Evolutionary conservation across 2,888 invertebrate genomes (phyloP), one percentile per base, ranked within the genome.

Genomic region (Graphium colonna): DNA sequence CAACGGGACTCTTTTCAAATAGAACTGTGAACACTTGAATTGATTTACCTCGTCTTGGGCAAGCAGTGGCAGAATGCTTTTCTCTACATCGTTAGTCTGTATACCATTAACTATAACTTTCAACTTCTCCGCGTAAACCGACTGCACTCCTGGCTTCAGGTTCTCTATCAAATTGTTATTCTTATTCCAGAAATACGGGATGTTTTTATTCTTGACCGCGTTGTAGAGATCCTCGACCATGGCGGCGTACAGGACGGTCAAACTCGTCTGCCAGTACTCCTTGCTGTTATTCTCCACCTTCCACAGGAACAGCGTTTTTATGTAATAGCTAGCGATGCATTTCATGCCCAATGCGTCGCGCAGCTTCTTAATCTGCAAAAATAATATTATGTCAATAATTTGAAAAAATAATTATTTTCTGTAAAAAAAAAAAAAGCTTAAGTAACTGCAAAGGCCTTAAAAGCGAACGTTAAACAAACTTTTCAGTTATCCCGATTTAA

Each of bases 241-340:
- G 1, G 65, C 65, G 0, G 62, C 65, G 60, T 82, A 84, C 0
- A 77, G 69, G 1, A 72, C 52, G 52, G 79, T 79, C 1, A 79
- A 38, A 52, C 74, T 82, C 41, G 68, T 76, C 57, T 77, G 69
- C 87, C 86, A 87, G 60, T 72, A 85, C 10, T 67, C 71, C 42
- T 78, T 77, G 52, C 77, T 69, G 7, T 74, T 67, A n/a, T 63
- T 5, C 16, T 75, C 63, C 1, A 81, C 68, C 68, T 85, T 82
- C 78, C 90, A 87, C 7, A 91, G 71, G 58, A 89, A 89, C 1
- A 92, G 62, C 0, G 91, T 91, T 66, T 92, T 92, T 39, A 92
- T 91, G 62, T 89, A 92, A 63, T 92, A 92, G 58, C 92, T 92
- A 0, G 90, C 87, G 33, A 92, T 81, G 0, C 65, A 69, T 43